These are phyloP conservation scores for Adela reaumurella DNA, from an alignment of 2,888 invertebrate species.

Conservation along the genomic window DNA sequence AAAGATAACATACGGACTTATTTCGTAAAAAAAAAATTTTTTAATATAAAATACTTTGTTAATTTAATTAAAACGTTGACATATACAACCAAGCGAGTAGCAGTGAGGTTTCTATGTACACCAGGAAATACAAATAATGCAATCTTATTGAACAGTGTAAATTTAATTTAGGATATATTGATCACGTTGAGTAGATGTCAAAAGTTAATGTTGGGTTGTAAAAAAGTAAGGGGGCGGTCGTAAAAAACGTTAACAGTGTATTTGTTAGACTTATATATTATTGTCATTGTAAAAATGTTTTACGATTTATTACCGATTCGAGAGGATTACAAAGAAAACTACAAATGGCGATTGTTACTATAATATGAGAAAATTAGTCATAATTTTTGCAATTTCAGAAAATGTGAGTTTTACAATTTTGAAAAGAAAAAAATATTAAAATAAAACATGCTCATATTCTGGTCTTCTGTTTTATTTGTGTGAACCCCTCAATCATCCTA, in stretches of 20 bases:
- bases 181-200: conserved; percentile 45
- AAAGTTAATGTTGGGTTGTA: conserved; percentile 45
- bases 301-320: conserved; percentile 51
- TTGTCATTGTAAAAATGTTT: conserved; percentile 52
- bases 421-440: conserved; percentile 53
- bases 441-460: conserved; percentile 56
- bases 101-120: too few species aligned
- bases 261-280: conserved; percentile 47
- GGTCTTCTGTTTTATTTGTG: background rate
- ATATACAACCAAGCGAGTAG: too few species aligned
- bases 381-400: conserved; percentile 55
- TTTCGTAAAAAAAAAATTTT: too few species aligned
- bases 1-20: too few species aligned
- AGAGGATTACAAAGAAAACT: conserved; percentile 44
- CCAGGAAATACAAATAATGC: too few species aligned
- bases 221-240: conserved; percentile 37
- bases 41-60: too few species aligned
- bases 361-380: conserved; percentile 49
- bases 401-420: conserved; percentile 59
- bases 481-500: too few species aligned
- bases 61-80: too few species aligned
- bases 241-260: conserved; percentile 47
- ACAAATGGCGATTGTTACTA: conserved; percentile 35
- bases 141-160: conserved; percentile 22
- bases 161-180: conserved; percentile 51